Base-by-base conservation (phyloP, 2,797 vertebrate species). In the Falco biarmicus region DNA sequence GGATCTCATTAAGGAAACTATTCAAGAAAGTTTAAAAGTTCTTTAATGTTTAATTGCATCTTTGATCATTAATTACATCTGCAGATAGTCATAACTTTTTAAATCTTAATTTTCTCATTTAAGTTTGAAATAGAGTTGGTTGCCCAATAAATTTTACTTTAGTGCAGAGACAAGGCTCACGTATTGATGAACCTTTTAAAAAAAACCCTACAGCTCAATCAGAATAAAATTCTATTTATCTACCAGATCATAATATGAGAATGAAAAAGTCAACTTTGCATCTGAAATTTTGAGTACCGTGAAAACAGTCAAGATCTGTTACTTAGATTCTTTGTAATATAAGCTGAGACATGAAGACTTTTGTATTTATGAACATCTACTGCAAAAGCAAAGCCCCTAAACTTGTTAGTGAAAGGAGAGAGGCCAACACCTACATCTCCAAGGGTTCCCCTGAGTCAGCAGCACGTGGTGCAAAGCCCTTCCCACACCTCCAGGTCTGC, bases 61-160 rank as follows among this genome's bases (percentile, higher is more conserved):
- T 91, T 84, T 91, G 57, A 91, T 88, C 85, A 94, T 97, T 93
- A 94, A 95, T 93, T 96, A 95, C 41, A 78, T 90, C 29, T 75
- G 47, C 53, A 70, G 88, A 93, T 18, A 94, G 94, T 68, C 32
- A 64, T 81, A 92, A 87, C 84, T 89, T 95, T 95, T 96, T 59
- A 96, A 91, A 97, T 88, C 93, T 96, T 96, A 93, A 91, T 96
- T 90, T 95, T 95, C 79, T 89, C 87, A 96, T 96, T 95, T 95
- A 89, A 43, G 25, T 84, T 91, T 78, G 69, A 93, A 96, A 94
- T 80, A 53, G 47, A 71, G 61, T 57, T 95, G 39, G 1, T 73
- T 77, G 47, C 53, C 34, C 82, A 88, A 65, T 84, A 86, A 28
- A 91, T 95, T 95, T 92, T 50, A 84, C 76, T 90, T 93, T 80